phyloP scores from a whole-genome alignment of 2,797 vertebrate species.

The Corythornis leucogaster region DNA sequence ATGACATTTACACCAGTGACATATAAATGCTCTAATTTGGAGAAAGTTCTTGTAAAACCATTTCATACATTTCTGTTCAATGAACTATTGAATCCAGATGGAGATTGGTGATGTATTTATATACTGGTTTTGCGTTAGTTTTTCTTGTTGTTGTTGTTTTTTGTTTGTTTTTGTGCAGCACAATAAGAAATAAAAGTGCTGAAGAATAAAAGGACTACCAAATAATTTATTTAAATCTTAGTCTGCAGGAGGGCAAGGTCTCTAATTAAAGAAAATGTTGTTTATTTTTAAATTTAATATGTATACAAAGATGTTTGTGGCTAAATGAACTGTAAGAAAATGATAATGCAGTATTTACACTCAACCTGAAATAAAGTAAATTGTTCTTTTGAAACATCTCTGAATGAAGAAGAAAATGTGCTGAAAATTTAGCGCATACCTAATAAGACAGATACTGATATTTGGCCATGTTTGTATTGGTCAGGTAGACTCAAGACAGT shows the following conservation, averaged over 20 bases:
- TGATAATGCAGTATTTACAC: neutral
- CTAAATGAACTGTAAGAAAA: neutral
- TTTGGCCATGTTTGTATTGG: neutral
- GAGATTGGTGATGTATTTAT: neutral
- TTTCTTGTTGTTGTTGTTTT: too few relatives aligned
- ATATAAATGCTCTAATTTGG: neutral
- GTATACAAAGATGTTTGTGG: neutral
- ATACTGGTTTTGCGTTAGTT: neutral
- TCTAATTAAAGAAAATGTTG: neutral
- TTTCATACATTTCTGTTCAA: neutral
- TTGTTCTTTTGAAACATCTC: neutral
- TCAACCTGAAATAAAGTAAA: neutral
- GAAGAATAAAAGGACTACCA: neutral
- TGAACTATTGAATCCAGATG: constrained; percentile 37
- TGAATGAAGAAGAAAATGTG: neutral
- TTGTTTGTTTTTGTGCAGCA: neutral
- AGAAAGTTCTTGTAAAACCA: neutral
- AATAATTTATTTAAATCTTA: neutral
- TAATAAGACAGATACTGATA: neutral
- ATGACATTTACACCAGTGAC: neutral
- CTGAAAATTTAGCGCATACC: neutral
- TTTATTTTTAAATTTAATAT: neutral
- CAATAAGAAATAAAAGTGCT: neutral
- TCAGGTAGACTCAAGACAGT: neutral
- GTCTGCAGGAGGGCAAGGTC: neutral